Evolutionary conservation across 2,113 vertebrate species (phyloP), one percentile per base, ranked within the genome.

Genomic region (Elephas maximus): DNA sequence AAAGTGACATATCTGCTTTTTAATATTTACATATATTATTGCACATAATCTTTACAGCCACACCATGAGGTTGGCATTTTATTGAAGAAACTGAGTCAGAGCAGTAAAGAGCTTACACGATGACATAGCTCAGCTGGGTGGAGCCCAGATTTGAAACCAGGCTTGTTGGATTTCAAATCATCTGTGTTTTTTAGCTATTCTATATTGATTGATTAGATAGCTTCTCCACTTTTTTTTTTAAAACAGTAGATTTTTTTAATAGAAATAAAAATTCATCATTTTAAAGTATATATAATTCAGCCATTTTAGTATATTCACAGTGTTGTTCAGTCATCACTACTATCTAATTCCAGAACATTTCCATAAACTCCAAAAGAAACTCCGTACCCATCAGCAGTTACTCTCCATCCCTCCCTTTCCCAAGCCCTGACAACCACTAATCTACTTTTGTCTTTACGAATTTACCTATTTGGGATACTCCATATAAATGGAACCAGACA

Each of bases 261-360:
- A 74, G 53, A 93, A 76, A 51, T 78, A 51, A 89, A 89, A 92
- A 92, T 69, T 60, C 44, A 44, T 45, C 14, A 24, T 77, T 77
- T 73, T 60, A 90, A 87, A 90, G 44, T 67, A 12, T 63, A 12
- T 63, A 67, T 6, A 60, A 44, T 60, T 83, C 3, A 63, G 48
- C 88, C 37, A 7, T 26, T 77, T 81, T 48, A 88, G 89, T 77
- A 73, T 45, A 85, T n/a, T 83, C 18, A 85, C 30, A 8, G 20
- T 21, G 23, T 60, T 51, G 45, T 90, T 10, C 12, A 76, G 20
- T 28, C n/a, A 78, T 79, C 26, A 48, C 24, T 24, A 41, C 12
- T 23, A 15, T 76, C 24, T 80, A 63, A 89, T 77, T 94, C 80
- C 11, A 57, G 62, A 76, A 65, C 12, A 80, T 48, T 86, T 57